Base-by-base conservation (phyloP, 2,797 vertebrate genomes). In the Enteromius thamalakanensis region DNA sequence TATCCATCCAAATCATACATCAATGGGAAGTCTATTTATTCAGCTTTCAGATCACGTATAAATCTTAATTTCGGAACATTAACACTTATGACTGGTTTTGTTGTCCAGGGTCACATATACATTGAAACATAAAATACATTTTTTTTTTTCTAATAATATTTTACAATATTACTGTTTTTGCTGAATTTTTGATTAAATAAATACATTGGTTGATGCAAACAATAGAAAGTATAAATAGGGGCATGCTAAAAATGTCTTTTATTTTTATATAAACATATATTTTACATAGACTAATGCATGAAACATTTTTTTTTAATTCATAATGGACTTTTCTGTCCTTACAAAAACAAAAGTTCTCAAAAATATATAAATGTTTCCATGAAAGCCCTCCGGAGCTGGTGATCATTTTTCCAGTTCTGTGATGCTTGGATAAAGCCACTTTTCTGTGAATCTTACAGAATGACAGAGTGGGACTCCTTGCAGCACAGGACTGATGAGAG, bases 341-440 rank as follows among this genome's bases (percentile, higher is more conserved):
- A 40, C 51, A 29, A 17, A 65, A 32, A 64, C 58, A 32, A 26
- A 45, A 17, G 12, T 26, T 75, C 23, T 40, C 49, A 64, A 19
- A 69, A 42, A 71, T 10, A 8, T 0, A 51, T 37, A 80, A 58
- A 21, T 45, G 32, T 53, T 51, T 51, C 23, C 3, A 70, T 1
- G 15, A 42, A 70, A 80, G 78, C 6, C 34, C 26, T 70, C 78
- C 78, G 68, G 70, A 85, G 51, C 79, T 71, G 81, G 65, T 65
- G 53, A 75, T 79, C 14, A 19, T 45, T 67, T n/a, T 55, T 69
- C 14, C 40, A 15, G 8, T 42, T 62, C 32, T 29, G 71, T 64
- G 12, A 47, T 82, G 69, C 79, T 82, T 55, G 29, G 21, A 76
- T 34, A 75, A 62, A 79, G 58, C 37, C 11, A 62, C 47, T 74